Percentiles rank a stretch among this genome's conserved stretches.
These are phyloP conservation scores for Brachirus orientalis DNA, from an alignment of 2,113 vertebrate genomes.

Conservation along the genomic window DNA sequence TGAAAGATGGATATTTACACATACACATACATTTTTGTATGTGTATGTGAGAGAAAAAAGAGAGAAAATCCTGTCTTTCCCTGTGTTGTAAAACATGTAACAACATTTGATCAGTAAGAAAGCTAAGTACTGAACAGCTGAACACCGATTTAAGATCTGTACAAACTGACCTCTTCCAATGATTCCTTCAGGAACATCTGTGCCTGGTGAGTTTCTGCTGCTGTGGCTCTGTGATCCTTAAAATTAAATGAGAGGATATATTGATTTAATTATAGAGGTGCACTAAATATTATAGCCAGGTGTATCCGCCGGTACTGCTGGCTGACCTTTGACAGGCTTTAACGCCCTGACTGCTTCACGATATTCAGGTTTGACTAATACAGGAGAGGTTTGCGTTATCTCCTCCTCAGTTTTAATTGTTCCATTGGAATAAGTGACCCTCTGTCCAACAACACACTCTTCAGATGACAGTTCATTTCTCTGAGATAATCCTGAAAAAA, in stretches of 20 bases:
- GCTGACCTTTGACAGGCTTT: constrained; percentile 85
- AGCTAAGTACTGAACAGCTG: not conserved
- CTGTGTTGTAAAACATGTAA: constrained; percentile 3
- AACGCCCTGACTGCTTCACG: constrained; percentile 78
- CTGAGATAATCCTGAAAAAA: constrained; percentile 64
- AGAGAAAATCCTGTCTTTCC: too few relatives aligned
- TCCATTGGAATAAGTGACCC: constrained; percentile 79
- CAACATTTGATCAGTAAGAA: not conserved
- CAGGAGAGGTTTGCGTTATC: constrained; percentile 56
- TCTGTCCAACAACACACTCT: constrained; percentile 83
- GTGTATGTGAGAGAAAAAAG: too few relatives aligned
- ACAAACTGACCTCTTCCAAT: constrained; percentile 87
- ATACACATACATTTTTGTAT: too few relatives aligned
- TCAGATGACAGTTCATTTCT: constrained; percentile 68
- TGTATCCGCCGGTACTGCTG: not conserved
- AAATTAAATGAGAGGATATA: constrained; percentile 8
- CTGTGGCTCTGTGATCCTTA: constrained; percentile 66
- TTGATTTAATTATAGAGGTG: not conserved
- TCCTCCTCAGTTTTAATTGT: constrained; percentile 80
- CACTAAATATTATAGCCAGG: not conserved
- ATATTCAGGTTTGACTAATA: constrained; percentile 66
- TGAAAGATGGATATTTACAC: not conserved
- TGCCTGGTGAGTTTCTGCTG: constrained; percentile 68
- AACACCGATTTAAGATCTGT: not conserved
- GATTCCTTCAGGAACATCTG: constrained; percentile 83